Conservation (phyloP, 2,113 vertebrate genomes). For the western clawed frog (Xenopus tropicalis) region UCB_Xtro_10.0 CM004443.2:135136501-135137000, state of each 20-base stretch:
- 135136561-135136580: conserved; percentile 71
- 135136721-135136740: conserved; percentile 71
- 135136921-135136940: conserved; percentile 64
- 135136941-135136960: conserved; percentile 63
- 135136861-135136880: conserved; percentile 79
- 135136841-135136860: conserved; percentile 84
- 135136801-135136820: conserved; percentile 83
- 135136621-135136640: conserved; percentile 81
- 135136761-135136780: conserved; percentile 77
- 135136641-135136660: conserved; percentile 85
- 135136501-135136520: too few relatives aligned
- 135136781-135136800: conserved; percentile 88
- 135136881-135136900: conserved; percentile 71
- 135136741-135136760: conserved; percentile 80
- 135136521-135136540: too few relatives aligned
- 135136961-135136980: conserved; percentile 56
- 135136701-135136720: conserved; percentile 66
- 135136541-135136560: too few relatives aligned
- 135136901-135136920: conserved; percentile 62
- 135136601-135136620: conserved; percentile 63
- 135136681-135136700: conserved; percentile 68
- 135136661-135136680: conserved; percentile 61
- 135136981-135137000: too few relatives aligned
- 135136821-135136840: conserved; percentile 78
- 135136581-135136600: conserved; percentile 69